phyloP scores from a whole-genome alignment of 2,113 vertebrate genomes.

The Crotalus tigris region DNA sequence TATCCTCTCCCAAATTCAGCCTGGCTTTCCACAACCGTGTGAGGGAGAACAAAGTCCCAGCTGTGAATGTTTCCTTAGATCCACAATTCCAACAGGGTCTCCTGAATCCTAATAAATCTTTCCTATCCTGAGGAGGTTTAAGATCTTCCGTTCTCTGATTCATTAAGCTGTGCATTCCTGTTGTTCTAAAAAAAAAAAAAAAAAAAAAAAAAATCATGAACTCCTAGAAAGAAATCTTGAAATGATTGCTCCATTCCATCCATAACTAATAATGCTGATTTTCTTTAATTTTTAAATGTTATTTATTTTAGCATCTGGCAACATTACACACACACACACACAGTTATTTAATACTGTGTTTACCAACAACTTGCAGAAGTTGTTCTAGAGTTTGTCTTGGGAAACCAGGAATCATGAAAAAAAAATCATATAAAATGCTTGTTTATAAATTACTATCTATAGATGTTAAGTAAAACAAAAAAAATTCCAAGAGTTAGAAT shows the following conservation, averaged over 20 bases:
- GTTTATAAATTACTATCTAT: not conserved
- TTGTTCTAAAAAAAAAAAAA: not conserved
- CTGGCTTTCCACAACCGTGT: not conserved
- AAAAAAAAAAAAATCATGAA: too few species aligned
- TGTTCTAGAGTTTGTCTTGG: not conserved
- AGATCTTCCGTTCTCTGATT: not conserved
- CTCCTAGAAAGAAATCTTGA: not conserved
- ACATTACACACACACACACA: not conserved
- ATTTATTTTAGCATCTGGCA: not conserved
- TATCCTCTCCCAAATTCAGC: slow-evolving; percentile 41
- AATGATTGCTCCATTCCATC: not conserved
- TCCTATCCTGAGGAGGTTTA: slow-evolving; percentile 20
- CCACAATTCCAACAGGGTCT: slow-evolving; percentile 39
- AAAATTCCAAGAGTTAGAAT: not conserved
- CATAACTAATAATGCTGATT: not conserved
- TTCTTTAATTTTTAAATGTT: not conserved
- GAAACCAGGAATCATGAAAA: not conserved
- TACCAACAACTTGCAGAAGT: not conserved
- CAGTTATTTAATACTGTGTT: not conserved
- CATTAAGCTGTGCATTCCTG: not conserved
- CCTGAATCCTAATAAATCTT: slow-evolving; percentile 37
- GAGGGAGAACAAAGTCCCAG: slow-evolving; percentile 28
- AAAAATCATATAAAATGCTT: not conserved
- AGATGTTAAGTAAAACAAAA: not conserved
- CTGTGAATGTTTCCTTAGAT: slow-evolving; percentile 46